These are phyloP conservation scores for Oscheius sp. DNA, from an alignment of 2,888 invertebrate genomes.

Conservation along the genomic window DNA sequence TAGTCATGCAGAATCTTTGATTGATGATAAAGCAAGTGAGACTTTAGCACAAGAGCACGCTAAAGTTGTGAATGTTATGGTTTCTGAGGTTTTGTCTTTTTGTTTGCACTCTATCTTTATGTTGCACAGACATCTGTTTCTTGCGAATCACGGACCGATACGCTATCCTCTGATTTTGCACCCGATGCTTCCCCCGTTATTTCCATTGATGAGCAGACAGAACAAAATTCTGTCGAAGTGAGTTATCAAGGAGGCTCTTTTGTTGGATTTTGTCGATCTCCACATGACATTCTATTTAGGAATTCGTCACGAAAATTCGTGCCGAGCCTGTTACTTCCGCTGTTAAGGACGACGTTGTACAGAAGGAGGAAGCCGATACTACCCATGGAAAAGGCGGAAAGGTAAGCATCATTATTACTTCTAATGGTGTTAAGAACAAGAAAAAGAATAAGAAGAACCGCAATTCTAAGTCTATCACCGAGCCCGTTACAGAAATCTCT, in stretches of 20 bases:
- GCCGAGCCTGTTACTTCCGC: not conserved
- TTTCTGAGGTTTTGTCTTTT: not conserved
- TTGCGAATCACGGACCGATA: not conserved
- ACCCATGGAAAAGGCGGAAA: slow-evolving; percentile 9
- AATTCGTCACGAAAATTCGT: not conserved
- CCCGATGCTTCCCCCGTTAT: not conserved
- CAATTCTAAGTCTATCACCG: slow-evolving; percentile 35
- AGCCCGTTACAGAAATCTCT: slow-evolving; percentile 12
- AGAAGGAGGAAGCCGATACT: slow-evolving; percentile 23
- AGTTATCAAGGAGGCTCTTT: not conserved
- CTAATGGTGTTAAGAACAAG: slow-evolving; percentile 35
- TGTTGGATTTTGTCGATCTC: not conserved
- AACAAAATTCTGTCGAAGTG: slow-evolving; percentile 10
- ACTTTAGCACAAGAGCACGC: slow-evolving; percentile 7
- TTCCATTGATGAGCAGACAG: not conserved
- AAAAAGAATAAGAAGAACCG: slow-evolving; percentile 38
- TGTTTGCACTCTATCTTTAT: not conserved
- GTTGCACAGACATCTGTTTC: not conserved
- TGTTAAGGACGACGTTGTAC: not conserved
- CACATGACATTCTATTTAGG: not conserved
- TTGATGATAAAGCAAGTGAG: slow-evolving; percentile 8
- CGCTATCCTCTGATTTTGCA: not conserved
- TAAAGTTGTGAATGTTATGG: slow-evolving; percentile 11
- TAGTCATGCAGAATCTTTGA: slow-evolving; percentile 5
- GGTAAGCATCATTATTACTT: too few species aligned